Evolutionary conservation across 2,888 invertebrate species (phyloP).

Genomic region (Pseudanteris insignis): DNA sequence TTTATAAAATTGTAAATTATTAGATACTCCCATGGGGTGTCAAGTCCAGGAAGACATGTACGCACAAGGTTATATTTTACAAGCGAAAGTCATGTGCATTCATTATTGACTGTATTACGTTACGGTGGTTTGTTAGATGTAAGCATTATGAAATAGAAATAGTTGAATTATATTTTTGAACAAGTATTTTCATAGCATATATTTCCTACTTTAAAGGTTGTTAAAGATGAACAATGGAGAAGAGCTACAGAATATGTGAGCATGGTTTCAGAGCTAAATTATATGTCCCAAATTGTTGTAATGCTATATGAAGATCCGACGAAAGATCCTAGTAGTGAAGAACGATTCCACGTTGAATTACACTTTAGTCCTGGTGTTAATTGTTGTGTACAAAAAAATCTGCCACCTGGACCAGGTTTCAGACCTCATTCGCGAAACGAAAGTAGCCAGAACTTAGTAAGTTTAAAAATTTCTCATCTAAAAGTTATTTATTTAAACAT

Average conservation of each 20-base stretch:
- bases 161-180: background rate
- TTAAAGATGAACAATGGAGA: constrained; percentile 96
- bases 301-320: constrained; percentile 99
- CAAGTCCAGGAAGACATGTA: constrained; percentile 97
- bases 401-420: constrained; percentile 93
- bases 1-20: background rate
- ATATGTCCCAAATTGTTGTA: constrained; percentile 98
- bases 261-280: constrained; percentile 97
- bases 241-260: constrained; percentile 98
- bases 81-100: constrained; percentile 99
- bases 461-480: constrained; percentile 43
- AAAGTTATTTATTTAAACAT: too few species aligned
- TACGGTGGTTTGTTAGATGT: constrained; percentile 91
- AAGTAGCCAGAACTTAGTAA: constrained; percentile 69
- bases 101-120: constrained; percentile 91
- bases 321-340: constrained; percentile 90
- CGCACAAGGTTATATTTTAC: constrained; percentile 99
- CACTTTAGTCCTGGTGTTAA: constrained; percentile 99
- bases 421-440: constrained; percentile 91
- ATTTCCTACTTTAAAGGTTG: constrained; percentile 64
- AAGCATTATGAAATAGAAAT: too few species aligned
- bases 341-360: constrained; percentile 96
- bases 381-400: constrained; percentile 93
- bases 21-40: constrained; percentile 96
- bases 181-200: background rate